phyloP scores from a whole-genome alignment of 2,113 vertebrate species.

The Cettia cetti region DNA sequence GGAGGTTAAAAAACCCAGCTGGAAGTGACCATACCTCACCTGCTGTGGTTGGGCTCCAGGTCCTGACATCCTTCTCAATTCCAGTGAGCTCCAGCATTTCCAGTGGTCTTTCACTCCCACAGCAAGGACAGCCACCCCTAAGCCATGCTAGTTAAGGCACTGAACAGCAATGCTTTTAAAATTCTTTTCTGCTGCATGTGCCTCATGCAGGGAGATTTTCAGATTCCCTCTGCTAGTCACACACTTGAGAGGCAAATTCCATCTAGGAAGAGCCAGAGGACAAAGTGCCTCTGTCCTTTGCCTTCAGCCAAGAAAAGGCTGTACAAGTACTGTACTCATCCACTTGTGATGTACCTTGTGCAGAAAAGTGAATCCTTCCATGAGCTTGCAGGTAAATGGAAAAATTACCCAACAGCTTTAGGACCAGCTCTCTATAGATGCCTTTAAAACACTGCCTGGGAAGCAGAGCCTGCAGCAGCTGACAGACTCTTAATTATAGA shows the following conservation, averaged over 20 bases:
- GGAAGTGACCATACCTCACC: neutral
- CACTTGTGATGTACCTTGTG: neutral
- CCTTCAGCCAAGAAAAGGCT: neutral
- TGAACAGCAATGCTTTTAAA: neutral
- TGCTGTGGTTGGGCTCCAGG: neutral
- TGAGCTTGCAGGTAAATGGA: accelerated
- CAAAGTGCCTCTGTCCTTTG: neutral
- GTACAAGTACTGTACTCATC: accelerated
- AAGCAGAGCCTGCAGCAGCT: neutral
- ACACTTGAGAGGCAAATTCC: neutral
- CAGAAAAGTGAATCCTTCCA: neutral
- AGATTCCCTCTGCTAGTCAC: neutral
- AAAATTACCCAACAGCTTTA: accelerated
- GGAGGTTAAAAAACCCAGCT: neutral
- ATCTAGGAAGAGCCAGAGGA: neutral
- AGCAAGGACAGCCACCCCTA: neutral
- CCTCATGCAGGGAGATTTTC: neutral
- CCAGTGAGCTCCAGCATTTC: accelerated
- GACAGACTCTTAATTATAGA: too few species aligned
- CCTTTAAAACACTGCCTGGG: neutral
- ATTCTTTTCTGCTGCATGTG: neutral
- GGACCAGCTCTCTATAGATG: neutral
- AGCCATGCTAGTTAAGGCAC: neutral
- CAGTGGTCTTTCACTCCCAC: neutral
- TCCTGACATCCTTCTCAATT: neutral